phyloP scores from a whole-genome alignment of 2,888 invertebrate species.

The Luperina nickerlii region DNA sequence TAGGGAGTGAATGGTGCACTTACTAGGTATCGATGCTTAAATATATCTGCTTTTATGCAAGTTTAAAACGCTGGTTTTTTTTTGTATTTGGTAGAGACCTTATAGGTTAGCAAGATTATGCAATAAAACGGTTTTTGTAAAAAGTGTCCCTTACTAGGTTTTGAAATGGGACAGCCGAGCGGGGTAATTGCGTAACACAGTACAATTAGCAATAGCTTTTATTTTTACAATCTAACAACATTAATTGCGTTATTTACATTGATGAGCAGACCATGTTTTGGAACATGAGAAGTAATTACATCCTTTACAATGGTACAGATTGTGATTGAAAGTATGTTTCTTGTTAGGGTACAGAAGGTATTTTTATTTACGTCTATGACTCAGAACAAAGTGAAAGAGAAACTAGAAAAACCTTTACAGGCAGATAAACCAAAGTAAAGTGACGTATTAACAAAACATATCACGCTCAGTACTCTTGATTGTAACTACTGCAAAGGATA shows the following conservation, averaged over 20 bases:
- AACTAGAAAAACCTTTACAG: constrained; percentile 7
- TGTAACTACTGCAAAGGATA: constrained; percentile 80
- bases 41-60: too few relatives aligned
- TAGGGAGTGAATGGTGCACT: too few relatives aligned
- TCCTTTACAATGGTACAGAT: not conserved
- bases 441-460: constrained; percentile 69
- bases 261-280: not conserved
- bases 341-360: too few relatives aligned
- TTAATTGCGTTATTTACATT: not conserved
- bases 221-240: too few relatives aligned
- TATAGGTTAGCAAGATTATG: too few relatives aligned
- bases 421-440: constrained; percentile 11
- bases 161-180: too few relatives aligned
- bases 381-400: not conserved
- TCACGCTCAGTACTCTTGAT: constrained; percentile 73
- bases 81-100: too few relatives aligned
- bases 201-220: not conserved
- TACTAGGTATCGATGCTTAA: too few relatives aligned
- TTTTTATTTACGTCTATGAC: not conserved
- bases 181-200: too few relatives aligned
- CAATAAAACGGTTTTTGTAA: too few relatives aligned
- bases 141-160: too few relatives aligned
- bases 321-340: not conserved
- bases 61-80: too few relatives aligned
- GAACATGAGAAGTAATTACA: not conserved